Percentiles rank a stretch among this genome's conserved stretches.
Evolutionary conservation across 1,140 invertebrate species (phyloP).

Genomic region (roundworm (Caenorhabditis elegans)): DNA sequence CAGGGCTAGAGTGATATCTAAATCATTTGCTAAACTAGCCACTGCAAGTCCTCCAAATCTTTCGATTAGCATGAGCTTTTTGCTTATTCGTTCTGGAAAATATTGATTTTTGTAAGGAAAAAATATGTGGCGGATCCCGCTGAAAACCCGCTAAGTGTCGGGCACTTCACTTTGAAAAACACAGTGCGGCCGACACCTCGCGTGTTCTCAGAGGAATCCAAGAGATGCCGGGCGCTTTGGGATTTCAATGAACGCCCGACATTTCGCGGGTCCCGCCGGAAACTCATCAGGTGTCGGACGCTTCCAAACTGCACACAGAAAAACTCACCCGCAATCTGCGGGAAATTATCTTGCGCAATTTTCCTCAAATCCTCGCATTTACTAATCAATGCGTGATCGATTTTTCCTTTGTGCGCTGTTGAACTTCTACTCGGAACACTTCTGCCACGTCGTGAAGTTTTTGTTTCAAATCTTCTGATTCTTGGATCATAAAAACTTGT

Average conservation of each 20-base stretch:
- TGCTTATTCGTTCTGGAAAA: neutral
- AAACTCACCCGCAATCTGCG: neutral
- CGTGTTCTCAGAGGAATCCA: too few relatives aligned
- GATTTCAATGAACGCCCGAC: too few relatives aligned
- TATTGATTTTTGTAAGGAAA: too few relatives aligned
- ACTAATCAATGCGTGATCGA: neutral
- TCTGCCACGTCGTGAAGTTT: neutral
- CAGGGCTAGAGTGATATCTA: neutral
- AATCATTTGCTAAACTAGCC: neutral
- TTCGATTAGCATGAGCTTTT: slow-evolving; percentile 6
- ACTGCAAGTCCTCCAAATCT: neutral
- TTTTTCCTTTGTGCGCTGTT: neutral
- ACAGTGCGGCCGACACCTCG: too few relatives aligned
- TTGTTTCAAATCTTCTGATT: slow-evolving; percentile 17
- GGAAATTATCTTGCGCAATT: slow-evolving; percentile 10
- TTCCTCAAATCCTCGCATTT: slow-evolving; percentile 28
- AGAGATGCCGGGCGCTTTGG: too few relatives aligned
- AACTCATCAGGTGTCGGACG: too few relatives aligned
- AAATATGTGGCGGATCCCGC: too few relatives aligned
- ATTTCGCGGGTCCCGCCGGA: too few relatives aligned
- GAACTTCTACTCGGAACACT: slow-evolving; percentile 15
- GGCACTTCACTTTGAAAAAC: too few relatives aligned
- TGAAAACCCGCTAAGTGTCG: too few relatives aligned
- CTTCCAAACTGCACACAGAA: too few relatives aligned
- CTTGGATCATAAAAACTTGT: neutral